phyloP scores from a whole-genome alignment of 2,888 invertebrate species.

The Polyommatus icarus region DNA sequence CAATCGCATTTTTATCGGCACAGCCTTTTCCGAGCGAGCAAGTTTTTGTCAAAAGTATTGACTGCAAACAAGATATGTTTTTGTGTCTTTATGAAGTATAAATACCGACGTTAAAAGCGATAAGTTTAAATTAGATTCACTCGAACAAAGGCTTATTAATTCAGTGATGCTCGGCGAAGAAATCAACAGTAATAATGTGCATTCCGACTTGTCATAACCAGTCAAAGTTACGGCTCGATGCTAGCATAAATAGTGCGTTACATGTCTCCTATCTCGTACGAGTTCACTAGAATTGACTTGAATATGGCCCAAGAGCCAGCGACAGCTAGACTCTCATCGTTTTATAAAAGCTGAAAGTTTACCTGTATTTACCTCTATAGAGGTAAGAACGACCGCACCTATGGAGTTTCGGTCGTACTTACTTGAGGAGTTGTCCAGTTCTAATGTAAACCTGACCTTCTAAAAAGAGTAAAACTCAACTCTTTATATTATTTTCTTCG shows the following conservation, averaged over 20 bases:
- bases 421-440: no score
- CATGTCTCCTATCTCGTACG: slow-evolving; percentile 27
- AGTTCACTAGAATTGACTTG: neutral
- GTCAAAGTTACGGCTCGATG: slow-evolving; percentile 48
- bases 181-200: slow-evolving; percentile 55
- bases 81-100: slow-evolving; percentile 34
- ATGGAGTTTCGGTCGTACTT: no score
- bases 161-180: slow-evolving; percentile 47
- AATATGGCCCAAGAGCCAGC: neutral
- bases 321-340: no score
- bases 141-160: slow-evolving; percentile 50
- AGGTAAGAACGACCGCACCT: no score
- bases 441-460: no score
- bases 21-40: slow-evolving; percentile 27
- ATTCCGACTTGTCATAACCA: slow-evolving; percentile 59
- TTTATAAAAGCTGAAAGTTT: no score
- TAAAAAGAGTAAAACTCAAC: no score
- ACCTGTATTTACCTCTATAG: no score
- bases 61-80: slow-evolving; percentile 29
- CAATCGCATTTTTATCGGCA: slow-evolving; percentile 29
- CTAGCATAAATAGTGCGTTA: slow-evolving; percentile 27
- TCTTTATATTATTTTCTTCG: no score
- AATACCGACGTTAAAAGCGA: slow-evolving; percentile 31
- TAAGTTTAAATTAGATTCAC: slow-evolving; percentile 36
- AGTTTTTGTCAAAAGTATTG: slow-evolving; percentile 32